Conservation (phyloP, 2,113 vertebrate species). For the Oryzias curvinotus region DNA sequence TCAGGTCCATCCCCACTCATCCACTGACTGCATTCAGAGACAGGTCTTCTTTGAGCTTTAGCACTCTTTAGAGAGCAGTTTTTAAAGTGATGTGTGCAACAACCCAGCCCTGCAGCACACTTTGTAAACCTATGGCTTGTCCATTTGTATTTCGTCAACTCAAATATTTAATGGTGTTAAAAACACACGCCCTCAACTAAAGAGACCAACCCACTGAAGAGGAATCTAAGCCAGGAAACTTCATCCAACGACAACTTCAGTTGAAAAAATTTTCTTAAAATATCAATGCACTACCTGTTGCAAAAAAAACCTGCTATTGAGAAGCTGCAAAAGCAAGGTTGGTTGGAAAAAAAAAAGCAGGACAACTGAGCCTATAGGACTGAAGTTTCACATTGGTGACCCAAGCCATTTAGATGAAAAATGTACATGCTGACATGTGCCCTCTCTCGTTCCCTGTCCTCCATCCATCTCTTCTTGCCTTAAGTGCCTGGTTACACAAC, state of each 20-base stretch:
- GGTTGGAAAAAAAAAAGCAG: too few relatives aligned
- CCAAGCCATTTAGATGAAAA: neutral
- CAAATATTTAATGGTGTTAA: constrained; percentile 47
- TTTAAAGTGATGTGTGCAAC: constrained; percentile 2
- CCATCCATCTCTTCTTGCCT: constrained; percentile 37
- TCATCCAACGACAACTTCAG: too few relatives aligned
- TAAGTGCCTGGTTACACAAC: constrained; percentile 58
- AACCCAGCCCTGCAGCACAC: constrained; percentile 22
- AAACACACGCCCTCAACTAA: constrained; percentile 32
- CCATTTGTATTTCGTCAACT: constrained; percentile 38
- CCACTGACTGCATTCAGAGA: too few relatives aligned
- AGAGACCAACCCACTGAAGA: constrained; percentile 17
- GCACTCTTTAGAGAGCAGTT: neutral
- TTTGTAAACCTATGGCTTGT: constrained; percentile 40
- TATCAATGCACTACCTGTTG: too few relatives aligned
- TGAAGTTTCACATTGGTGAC: too few relatives aligned
- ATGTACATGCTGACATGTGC: constrained; percentile 3
- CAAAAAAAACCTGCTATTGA: too few relatives aligned
- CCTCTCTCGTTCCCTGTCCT: constrained; percentile 13
- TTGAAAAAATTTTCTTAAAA: too few relatives aligned
- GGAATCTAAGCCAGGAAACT: constrained; percentile 31
- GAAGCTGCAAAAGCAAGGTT: too few relatives aligned
- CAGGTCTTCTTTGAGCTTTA: neutral
- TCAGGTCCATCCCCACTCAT: too few relatives aligned
- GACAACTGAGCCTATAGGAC: too few relatives aligned